These are phyloP conservation scores for Pogonus chalceus DNA, from an alignment of 1,140 invertebrate species.

Conservation along the genomic window DNA sequence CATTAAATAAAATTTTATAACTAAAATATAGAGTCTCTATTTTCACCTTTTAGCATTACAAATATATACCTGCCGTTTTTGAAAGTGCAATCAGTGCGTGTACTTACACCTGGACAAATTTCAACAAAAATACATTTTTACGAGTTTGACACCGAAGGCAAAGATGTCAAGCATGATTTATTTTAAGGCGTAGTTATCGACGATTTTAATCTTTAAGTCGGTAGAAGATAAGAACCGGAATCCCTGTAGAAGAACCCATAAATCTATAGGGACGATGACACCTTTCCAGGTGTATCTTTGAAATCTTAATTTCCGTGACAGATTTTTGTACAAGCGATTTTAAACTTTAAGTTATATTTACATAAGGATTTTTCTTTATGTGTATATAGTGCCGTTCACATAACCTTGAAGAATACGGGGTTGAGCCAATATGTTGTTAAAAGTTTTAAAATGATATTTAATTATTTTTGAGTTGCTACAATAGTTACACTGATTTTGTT, in stretches of 20 bases:
- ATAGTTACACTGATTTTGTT: no score
- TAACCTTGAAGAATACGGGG: background rate
- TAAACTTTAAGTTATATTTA: background rate
- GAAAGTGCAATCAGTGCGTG: no score
- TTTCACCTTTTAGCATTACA: no score
- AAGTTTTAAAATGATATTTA: no score
- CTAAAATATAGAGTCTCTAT: no score
- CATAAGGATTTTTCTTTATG: background rate
- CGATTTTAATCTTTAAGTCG: constrained; percentile 1
- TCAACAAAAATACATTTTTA: constrained; percentile 1
- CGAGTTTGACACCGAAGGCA: background rate
- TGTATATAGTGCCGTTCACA: background rate
- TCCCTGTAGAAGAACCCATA: background rate
- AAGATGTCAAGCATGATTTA: background rate
- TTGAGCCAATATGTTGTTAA: no score
- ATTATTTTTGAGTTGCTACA: no score
- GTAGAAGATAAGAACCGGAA: background rate
- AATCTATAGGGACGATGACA: constrained; percentile 1
- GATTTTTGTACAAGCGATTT: background rate
- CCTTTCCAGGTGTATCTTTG: constrained; percentile 3
- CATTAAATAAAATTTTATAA: no score
- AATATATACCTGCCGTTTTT: no score
- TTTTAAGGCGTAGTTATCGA: background rate
- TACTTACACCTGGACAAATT: constrained; percentile 1
- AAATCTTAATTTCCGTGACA: constrained; percentile 7